phyloP scores from a whole-genome alignment of 2,113 vertebrate genomes.

The Bos indicus region DNA sequence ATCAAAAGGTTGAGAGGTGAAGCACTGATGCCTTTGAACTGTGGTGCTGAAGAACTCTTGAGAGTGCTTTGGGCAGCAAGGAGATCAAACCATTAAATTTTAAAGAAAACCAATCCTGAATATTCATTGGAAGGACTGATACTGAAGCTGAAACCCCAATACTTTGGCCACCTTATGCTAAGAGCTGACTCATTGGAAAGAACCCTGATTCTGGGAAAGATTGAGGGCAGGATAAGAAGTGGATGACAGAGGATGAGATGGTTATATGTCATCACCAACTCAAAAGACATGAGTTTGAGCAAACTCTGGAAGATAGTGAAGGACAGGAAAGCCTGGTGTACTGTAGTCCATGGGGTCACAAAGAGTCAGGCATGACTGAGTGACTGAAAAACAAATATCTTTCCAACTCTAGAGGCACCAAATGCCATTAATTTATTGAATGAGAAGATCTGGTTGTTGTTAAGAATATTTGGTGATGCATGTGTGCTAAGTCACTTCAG shows the following conservation, averaged over 20 bases:
- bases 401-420: not conserved
- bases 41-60: not conserved
- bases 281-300: not conserved
- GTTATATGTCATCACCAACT: not conserved
- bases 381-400: not conserved
- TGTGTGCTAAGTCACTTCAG: not conserved
- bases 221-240: not conserved
- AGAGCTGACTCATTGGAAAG: not conserved
- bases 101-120: not conserved
- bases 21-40: not conserved
- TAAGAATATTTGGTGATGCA: not conserved
- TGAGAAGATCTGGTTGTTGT: not conserved
- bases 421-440: not conserved
- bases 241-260: not conserved
- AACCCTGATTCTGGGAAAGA: not conserved
- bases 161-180: not conserved
- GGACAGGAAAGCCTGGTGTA: not conserved
- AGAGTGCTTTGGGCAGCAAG: not conserved
- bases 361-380: not conserved
- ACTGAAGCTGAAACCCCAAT: not conserved
- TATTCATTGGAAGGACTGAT: not conserved
- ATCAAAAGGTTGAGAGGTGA: not conserved
- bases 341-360: not conserved
- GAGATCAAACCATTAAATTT: not conserved
- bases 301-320: not conserved